phyloP scores from a whole-genome alignment of 2,113 vertebrate species.

The Anser cygnoides region DNA sequence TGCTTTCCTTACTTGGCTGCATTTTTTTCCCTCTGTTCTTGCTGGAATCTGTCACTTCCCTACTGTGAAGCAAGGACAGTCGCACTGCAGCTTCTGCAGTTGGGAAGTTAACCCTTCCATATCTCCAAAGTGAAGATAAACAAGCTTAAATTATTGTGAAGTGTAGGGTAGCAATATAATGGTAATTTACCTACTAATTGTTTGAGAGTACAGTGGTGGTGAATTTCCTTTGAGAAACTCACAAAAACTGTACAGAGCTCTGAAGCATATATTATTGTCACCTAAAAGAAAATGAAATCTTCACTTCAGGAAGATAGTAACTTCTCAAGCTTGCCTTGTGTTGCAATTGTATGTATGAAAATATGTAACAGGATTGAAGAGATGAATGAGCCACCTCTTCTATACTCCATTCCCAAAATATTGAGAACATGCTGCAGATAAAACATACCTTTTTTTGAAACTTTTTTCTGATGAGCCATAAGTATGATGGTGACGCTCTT shows the following conservation, averaged over 20 bases:
- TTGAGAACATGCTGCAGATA: background rate
- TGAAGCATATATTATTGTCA: background rate
- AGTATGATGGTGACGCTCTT: background rate
- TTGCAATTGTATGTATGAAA: background rate
- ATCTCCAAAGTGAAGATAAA: background rate
- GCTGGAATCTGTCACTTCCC: slow-evolving; percentile 20
- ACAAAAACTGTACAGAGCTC: background rate
- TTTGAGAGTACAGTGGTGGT: background rate
- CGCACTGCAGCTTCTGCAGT: background rate
- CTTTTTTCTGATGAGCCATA: background rate
- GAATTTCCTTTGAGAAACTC: background rate
- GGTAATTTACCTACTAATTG: background rate
- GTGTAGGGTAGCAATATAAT: background rate
- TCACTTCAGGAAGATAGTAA: background rate
- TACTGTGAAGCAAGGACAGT: slow-evolving; percentile 37
- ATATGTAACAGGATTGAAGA: background rate
- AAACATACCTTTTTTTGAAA: background rate
- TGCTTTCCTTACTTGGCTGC: slow-evolving; percentile 46
- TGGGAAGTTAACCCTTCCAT: slow-evolving; percentile 5
- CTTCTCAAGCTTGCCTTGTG: background rate
- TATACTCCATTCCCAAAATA: background rate
- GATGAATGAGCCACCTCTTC: background rate
- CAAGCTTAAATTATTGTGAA: background rate
- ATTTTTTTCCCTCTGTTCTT: background rate
- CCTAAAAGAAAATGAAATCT: background rate